Conservation (phyloP, 2,888 invertebrate species). For the Agriopis leucophaearia region DNA sequence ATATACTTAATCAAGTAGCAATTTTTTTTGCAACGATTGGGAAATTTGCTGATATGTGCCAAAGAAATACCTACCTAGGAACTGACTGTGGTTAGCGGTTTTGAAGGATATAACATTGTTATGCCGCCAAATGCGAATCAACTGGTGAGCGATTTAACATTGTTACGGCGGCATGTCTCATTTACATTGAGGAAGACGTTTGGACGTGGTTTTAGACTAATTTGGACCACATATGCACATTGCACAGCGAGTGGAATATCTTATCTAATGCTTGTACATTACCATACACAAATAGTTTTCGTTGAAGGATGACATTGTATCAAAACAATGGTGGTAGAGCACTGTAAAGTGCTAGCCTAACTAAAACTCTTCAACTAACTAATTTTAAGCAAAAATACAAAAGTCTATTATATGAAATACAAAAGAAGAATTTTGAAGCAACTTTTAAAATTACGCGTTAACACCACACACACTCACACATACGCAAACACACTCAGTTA, state of each 20-base stretch:
- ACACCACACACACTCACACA: too few species aligned
- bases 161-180: slow-evolving; percentile 22
- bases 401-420: too few species aligned
- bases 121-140: slow-evolving; percentile 28
- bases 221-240: neutral
- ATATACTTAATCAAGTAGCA: too few species aligned
- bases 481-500: too few species aligned
- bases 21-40: too few species aligned
- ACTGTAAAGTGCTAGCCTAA: too few species aligned
- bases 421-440: too few species aligned
- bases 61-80: slow-evolving; percentile 16
- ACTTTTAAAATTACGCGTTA: too few species aligned
- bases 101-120: slow-evolving; percentile 18
- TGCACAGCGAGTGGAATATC: neutral
- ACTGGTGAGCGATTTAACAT: slow-evolving; percentile 18
- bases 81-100: slow-evolving; percentile 35
- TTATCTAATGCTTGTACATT: neutral
- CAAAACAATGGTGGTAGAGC: too few species aligned
- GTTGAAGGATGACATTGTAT: neutral
- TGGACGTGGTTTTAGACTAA: slow-evolving; percentile 14
- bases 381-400: too few species aligned
- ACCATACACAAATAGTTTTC: neutral
- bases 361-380: too few species aligned
- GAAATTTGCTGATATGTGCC: neutral
- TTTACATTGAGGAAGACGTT: slow-evolving; percentile 32